phyloP scores from a whole-genome alignment of 2,797 vertebrate species.

The Coregonus sp. region DNA sequence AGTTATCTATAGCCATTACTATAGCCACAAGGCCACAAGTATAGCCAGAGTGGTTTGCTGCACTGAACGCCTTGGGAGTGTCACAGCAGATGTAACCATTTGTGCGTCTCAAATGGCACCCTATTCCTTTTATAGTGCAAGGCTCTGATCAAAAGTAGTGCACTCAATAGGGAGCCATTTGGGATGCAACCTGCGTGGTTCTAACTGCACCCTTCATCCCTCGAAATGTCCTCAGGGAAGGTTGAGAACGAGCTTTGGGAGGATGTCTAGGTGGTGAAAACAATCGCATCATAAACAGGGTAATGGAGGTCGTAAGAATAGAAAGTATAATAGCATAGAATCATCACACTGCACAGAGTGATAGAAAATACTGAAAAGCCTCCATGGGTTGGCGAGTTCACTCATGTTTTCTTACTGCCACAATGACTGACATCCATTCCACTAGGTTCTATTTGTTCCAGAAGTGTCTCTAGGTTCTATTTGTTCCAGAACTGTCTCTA shows the following conservation, averaged over 20 bases:
- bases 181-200: background rate
- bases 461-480: too few species aligned
- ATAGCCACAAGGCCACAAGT: constrained; percentile 3
- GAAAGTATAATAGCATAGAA: background rate
- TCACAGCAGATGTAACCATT: constrained; percentile 13
- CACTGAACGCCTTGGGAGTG: constrained; percentile 4
- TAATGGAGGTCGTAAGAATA: constrained; percentile 16
- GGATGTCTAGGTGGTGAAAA: background rate
- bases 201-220: constrained; percentile 13
- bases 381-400: constrained; percentile 18
- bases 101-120: too few species aligned
- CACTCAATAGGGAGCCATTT: too few species aligned
- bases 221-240: constrained; percentile 12
- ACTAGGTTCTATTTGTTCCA: background rate
- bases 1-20: background rate
- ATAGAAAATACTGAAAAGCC: background rate
- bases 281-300: constrained; percentile 3
- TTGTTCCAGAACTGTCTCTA: too few species aligned
- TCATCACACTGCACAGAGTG: background rate
- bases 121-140: too few species aligned
- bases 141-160: too few species aligned
- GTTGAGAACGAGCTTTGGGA: background rate
- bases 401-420: constrained; percentile 12
- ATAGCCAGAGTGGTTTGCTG: background rate
- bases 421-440: constrained; percentile 31